Evolutionary conservation across 64 coral and sea anemone species (phyloP).

Genomic region (Cladopsammia gracilis): DNA sequence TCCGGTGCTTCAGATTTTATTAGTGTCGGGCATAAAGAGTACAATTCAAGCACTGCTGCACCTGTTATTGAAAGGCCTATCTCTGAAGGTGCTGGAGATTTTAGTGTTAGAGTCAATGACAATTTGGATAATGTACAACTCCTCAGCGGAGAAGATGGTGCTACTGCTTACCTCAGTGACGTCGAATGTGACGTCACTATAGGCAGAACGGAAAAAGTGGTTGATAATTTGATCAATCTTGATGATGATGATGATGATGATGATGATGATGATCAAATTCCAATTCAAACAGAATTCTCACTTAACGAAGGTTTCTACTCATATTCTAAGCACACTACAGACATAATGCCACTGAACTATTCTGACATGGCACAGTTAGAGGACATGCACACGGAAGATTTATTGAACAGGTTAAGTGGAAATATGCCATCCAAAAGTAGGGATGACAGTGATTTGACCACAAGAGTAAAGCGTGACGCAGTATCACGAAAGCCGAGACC

Average conservation of each 20-base stretch:
- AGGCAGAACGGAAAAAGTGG: conserved; percentile 51
- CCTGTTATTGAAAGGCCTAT: background rate
- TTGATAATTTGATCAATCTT: conserved; percentile 75
- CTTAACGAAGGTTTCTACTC: conserved; percentile 45
- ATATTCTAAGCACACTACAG: conserved; percentile 53
- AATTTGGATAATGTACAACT: conserved; percentile 45
- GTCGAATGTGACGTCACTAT: conserved; percentile 23
- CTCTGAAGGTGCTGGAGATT: background rate
- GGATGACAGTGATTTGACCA: conserved; percentile 58
- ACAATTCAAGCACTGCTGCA: background rate
- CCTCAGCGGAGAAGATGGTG: background rate
- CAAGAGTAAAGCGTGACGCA: conserved; percentile 31
- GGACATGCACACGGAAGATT: conserved; percentile 59
- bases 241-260: conserved; percentile 22
- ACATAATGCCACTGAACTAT: conserved; percentile 82
- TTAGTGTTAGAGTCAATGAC: background rate
- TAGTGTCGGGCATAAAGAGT: background rate
- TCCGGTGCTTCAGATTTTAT: background rate
- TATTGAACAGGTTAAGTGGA: conserved; percentile 37
- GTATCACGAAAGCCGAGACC: conserved; percentile 56
- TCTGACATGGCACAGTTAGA: conserved; percentile 81
- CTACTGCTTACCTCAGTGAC: background rate
- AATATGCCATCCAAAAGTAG: conserved; percentile 2
- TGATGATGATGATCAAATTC: background rate
- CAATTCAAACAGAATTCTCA: conserved; percentile 42